Evolutionary conservation across 2,113 vertebrate species (phyloP), one percentile per base, ranked within the genome.

Genomic region (Phyllostomus hastatus): DNA sequence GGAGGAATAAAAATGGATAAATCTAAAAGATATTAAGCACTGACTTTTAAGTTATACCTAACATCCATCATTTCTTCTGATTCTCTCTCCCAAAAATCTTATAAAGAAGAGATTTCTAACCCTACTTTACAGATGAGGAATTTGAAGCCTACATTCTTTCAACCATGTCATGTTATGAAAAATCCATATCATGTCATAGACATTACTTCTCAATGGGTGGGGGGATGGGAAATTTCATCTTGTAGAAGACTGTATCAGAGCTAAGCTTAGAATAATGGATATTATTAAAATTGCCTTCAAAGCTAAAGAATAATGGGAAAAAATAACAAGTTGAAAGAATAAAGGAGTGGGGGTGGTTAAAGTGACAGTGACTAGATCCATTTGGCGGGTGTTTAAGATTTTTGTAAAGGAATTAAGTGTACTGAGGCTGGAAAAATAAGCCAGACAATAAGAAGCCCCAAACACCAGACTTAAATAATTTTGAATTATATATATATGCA

Each of bases 231-330:
- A 92, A 80, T 73, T 76, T 82, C 35, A 92, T 90, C 43, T 91
- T 82, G 22, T 81, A 79, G 19, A 41, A 93, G 20, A 78, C 16
- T 81, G 2, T 35, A 50, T 87, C 75, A 57, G 48, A 90, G 46
- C 33, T 90, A 92, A 52, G 15, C 22, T 90, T 89, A 86, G 43
- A 95, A 78, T 9, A 95, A 85, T 26, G 31, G 33, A 87, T 43
- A 61, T 38, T 70, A 83, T 46, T 94, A 70, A 96, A 96, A 94
- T 54, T 94, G n/a, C 9, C 24, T 93, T 95, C 35, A 96, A 97
- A 73, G 59, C n/a, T 66, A 94, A 94, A 92, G 46, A 72, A 67
- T 94, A 70, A 88, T 26, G 87, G 22, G 22, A 8, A 57, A 91
- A 93, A 96, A 76, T 38, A 91, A 54, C 7, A 87, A 81, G 12